Evolutionary conservation across 2,888 invertebrate genomes (phyloP), one percentile per base, ranked within the genome.

Genomic region (Pristionchus arcanus): DNA sequence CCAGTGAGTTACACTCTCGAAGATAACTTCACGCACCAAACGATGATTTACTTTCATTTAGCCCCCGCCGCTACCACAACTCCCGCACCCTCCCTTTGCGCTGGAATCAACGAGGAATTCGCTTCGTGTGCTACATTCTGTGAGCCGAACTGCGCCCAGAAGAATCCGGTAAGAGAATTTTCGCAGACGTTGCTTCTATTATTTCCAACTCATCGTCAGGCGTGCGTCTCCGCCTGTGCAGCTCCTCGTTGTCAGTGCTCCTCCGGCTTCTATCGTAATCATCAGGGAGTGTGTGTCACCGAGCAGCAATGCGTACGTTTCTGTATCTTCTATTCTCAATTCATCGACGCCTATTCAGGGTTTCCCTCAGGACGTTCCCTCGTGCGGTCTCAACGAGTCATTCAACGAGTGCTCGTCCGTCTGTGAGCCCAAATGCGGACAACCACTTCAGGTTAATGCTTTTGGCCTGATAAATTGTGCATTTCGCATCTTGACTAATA

Each of bases 201-300:
- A n/a, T 66, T 7, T 34, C 5, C 5, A 31, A 1, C 37, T 19
- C 16, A 11, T 19, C n/a, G 9, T 2, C 77, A 77, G 77, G 49
- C 13, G n/a, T 77, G 77, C 11, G n/a, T 42, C 77, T 9, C 19
- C 9, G 37, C 77, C 7, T 77, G 77, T 25, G 77, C 77, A 2
- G 42, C 77, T 25, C 77, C 77, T 42, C 77, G 77, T 77, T 77
- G 77, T n/a, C 77, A 77, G n/a, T 77, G 77, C n/a, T 34, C 77
- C 7, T 1, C n/a, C 16, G 77, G 77, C 16, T 77, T 77, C 77
- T 77, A 42, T 13, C 77, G 77, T 21, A 77, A 77, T 49, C 77
- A 77, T 21, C 77, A 42, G 49, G 77, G 77, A 77, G 77, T 42
- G 7, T 77, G 77, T 21, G 77, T 77, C 42, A 9, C 25, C 77